Conservation (phyloP, 1,140 invertebrate species). For the Acyrthosiphon pisum region DNA sequence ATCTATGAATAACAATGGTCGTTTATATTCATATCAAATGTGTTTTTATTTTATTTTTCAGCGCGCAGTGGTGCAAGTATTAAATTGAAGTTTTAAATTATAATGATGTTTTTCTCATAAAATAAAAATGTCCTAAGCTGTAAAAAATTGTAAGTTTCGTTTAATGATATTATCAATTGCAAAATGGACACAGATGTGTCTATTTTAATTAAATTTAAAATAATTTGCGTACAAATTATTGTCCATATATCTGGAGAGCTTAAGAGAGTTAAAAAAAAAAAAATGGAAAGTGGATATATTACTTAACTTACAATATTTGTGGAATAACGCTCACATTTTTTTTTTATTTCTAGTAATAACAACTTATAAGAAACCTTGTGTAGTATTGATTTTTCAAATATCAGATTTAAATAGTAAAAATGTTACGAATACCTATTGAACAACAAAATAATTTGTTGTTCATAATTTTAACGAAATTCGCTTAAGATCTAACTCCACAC, state of each 20-base stretch:
- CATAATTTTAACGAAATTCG: too few relatives aligned
- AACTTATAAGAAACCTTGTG: neutral
- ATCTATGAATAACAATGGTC: conserved; percentile 11
- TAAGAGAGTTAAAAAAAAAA: neutral
- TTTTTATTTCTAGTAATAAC: too few relatives aligned
- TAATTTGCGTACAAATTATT: neutral
- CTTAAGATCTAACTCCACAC: too few relatives aligned
- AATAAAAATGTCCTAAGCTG: neutral
- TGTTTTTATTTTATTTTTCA: neutral
- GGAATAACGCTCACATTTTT: neutral
- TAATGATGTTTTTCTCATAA: neutral
- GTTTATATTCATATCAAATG: conserved; percentile 2
- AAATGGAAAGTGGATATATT: neutral
- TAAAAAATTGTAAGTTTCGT: neutral
- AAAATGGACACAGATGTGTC: neutral
- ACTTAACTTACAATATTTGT: neutral
- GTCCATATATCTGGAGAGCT: neutral
- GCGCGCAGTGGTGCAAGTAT: neutral
- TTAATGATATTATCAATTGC: neutral
- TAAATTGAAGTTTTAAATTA: neutral
- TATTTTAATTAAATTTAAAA: conserved; percentile 2
- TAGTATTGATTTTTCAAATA: too few relatives aligned
- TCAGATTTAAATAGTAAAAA: too few relatives aligned
- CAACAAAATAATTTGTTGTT: too few relatives aligned
- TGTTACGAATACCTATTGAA: too few relatives aligned